Evolutionary conservation across 1,140 invertebrate genomes (phyloP).

Genomic region (Panonychus citri): DNA sequence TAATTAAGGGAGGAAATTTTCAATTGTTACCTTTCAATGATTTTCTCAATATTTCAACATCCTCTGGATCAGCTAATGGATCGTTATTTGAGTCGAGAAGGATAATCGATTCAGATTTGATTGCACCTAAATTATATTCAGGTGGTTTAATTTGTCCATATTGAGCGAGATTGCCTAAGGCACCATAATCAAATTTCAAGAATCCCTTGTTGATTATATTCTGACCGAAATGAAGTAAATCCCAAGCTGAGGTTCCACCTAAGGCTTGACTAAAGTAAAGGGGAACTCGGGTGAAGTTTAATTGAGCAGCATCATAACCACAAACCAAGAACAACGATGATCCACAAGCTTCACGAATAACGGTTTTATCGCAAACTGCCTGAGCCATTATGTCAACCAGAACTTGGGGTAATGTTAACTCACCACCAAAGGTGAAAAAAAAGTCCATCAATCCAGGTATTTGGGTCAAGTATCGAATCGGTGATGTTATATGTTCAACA

Average conservation of each 20-base stretch:
- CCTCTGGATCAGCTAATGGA: no score
- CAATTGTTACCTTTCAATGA: no score
- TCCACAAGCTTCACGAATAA: background rate
- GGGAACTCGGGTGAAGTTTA: constrained; percentile 31
- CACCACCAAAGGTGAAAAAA: background rate
- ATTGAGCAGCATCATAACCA: background rate
- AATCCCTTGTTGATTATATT: constrained; percentile 5
- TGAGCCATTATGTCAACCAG: background rate
- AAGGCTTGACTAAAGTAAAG: constrained; percentile 53
- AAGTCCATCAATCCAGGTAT: background rate
- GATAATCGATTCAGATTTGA: no score
- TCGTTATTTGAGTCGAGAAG: no score
- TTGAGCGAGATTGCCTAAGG: background rate
- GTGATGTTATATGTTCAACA: constrained; percentile 41
- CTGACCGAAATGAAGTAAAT: constrained; percentile 36
- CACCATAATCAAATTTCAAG: background rate
- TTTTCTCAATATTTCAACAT: no score
- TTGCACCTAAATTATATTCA: background rate
- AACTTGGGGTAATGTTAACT: background rate
- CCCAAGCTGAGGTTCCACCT: constrained; percentile 51
- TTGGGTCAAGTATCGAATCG: constrained; percentile 22
- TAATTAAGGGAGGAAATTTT: no score
- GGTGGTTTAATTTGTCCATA: constrained; percentile 2
- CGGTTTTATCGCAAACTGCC: background rate
- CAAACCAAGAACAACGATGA: background rate